Conservation (phyloP, 2,113 vertebrate species). For the Apistogramma diplotaenia region DNA sequence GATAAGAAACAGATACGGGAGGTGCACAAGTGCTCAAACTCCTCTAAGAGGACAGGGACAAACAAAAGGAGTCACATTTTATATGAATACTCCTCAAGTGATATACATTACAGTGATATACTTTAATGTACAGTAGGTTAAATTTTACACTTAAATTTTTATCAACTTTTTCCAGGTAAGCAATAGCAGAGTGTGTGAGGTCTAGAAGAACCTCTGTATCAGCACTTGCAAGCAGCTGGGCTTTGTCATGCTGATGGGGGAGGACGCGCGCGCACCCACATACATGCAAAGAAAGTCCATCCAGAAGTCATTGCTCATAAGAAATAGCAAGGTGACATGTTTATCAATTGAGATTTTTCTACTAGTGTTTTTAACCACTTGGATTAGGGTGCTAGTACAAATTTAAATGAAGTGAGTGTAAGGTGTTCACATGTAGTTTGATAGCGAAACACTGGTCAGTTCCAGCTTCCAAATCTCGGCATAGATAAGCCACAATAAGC, state of each 20-base stretch:
- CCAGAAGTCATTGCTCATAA: not conserved
- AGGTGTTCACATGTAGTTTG: not conserved
- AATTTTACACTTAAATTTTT: not conserved
- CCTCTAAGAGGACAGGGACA: not conserved
- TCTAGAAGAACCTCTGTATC: slow-evolving; percentile 25
- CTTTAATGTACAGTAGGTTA: not conserved
- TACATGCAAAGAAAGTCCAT: not conserved
- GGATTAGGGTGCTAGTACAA: not conserved
- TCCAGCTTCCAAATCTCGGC: not conserved
- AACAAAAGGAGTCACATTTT: no score
- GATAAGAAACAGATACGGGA: not conserved
- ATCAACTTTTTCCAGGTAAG: not conserved
- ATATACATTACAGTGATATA: not conserved
- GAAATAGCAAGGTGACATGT: slow-evolving; percentile 15
- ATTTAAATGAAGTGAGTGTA: not conserved
- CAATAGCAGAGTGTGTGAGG: slow-evolving; percentile 16
- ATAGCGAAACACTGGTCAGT: not conserved
- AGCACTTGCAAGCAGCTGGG: slow-evolving; percentile 46
- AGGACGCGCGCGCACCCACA: not conserved
- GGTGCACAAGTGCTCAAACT: not conserved
- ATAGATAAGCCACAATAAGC: not conserved
- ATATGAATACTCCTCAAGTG: no score
- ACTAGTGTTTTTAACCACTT: not conserved
- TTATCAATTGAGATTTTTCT: slow-evolving; percentile 8
- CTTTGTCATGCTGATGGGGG: slow-evolving; percentile 35